Evolutionary conservation across 2,888 invertebrate genomes (phyloP), one percentile per base, ranked within the genome.

Genomic region (Camponotus fellah): DNA sequence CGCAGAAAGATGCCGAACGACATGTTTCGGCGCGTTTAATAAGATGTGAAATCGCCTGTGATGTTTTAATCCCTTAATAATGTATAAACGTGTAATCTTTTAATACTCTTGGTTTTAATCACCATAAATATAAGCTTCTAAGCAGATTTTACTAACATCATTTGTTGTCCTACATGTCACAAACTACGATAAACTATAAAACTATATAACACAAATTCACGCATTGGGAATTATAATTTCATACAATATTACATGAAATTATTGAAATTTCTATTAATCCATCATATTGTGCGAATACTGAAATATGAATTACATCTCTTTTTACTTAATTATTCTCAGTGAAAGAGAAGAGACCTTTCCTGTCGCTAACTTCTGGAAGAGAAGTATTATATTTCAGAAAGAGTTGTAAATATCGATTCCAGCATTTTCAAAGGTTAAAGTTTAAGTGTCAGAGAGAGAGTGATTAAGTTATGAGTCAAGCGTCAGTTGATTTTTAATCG

Each of bases 51-150:
- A 72, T 68, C 68, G 32, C 69, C 40, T n/a, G 56, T 68, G 40
- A 77, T 72, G 58, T 79, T 79, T 79, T 79, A 79, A 79, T 71
- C 79, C 46, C 34, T 34, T 79, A 60, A 79, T 79, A 79, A 79
- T 32, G 74, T 56, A 34, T 21, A 34, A 72, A 71, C 34, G 37
- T 34, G 17, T 79, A 79, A 79, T 79, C 74, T 79, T 79, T 79
- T 79, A 34, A 79, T 72, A 43, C 79, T 34, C 79, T 34, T 12
- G 12, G 43, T 72, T 72, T 58, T 79, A 71, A 79, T 79, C 79
- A 72, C 37, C 53, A 10, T 4, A 6, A 71, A 72, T 72, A 21
- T 56, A 72, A 79, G 72, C 74, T 58, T 40, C 37, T 68, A 68
- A 77, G 69, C 53, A 77, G 69, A 77, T 68, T 77, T 77, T 56